These are phyloP conservation scores for Nothobranchius kuhntae DNA, from an alignment of 2,113 vertebrate species.

Conservation along the genomic window DNA sequence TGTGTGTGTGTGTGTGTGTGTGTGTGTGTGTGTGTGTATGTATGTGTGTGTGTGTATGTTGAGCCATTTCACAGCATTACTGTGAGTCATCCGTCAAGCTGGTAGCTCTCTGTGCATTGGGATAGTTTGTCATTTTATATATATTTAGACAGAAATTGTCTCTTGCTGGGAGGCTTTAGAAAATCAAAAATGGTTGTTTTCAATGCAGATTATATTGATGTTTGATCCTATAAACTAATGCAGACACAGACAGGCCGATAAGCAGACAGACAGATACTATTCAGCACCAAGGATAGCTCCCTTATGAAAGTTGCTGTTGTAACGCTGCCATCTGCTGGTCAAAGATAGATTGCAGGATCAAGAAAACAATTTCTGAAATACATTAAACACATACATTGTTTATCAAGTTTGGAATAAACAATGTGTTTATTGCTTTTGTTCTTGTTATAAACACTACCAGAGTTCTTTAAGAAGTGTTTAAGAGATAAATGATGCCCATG, in stretches of 20 bases:
- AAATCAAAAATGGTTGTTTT: slow-evolving; percentile 37
- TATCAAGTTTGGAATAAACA: no score
- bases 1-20: slow-evolving; percentile 39
- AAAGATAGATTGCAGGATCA: slow-evolving; percentile 26
- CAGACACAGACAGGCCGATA: slow-evolving; percentile 5
- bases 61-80: slow-evolving; percentile 70
- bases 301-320: slow-evolving; percentile 32
- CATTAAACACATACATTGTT: no score
- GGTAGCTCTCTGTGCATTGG: slow-evolving; percentile 60
- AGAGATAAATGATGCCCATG: no score
- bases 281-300: slow-evolving; percentile 52
- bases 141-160: slow-evolving; percentile 52
- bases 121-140: slow-evolving; percentile 67
- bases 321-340: slow-evolving; percentile 70
- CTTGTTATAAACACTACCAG: no score
- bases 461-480: no score
- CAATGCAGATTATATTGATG: slow-evolving; percentile 22
- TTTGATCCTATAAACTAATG: slow-evolving; percentile 8
- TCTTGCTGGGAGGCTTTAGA: slow-evolving; percentile 42
- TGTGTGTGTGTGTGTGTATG: slow-evolving; percentile 31
- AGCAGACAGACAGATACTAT: neutral
- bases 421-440: no score
- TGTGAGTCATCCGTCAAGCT: slow-evolving; percentile 75
- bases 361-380: no score
- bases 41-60: slow-evolving; percentile 62